These are phyloP conservation scores for Pinna nobilis DNA, from an alignment of 1,140 invertebrate species.

Conservation along the genomic window DNA sequence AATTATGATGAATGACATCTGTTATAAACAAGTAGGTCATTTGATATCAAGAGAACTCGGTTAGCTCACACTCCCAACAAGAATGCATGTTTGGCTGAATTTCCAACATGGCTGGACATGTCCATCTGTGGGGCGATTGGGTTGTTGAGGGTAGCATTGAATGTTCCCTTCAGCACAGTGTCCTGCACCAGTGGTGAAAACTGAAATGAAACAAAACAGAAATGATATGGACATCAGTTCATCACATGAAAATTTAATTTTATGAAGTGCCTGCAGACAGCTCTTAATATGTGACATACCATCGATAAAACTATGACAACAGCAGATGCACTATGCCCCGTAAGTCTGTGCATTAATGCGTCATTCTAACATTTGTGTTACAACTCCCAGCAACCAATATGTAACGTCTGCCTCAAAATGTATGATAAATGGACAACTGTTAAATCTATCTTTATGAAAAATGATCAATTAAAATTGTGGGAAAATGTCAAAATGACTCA, in stretches of 20 bases:
- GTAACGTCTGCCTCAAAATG: too few relatives aligned
- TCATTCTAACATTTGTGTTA: neutral
- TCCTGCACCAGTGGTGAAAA: conserved; percentile 73
- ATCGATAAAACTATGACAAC: neutral
- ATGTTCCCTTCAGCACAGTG: conserved; percentile 72
- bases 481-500: too few relatives aligned
- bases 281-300: neutral
- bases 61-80: conserved; percentile 66
- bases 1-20: too few relatives aligned
- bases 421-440: too few relatives aligned
- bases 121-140: conserved; percentile 65
- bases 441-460: too few relatives aligned
- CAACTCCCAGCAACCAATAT: neutral
- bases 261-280: neutral
- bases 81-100: conserved; percentile 69
- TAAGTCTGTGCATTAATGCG: neutral
- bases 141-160: conserved; percentile 74
- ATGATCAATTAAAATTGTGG: too few relatives aligned
- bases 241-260: neutral
- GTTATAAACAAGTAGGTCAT: too few relatives aligned
- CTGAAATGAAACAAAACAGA: conserved; percentile 57
- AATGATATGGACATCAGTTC: neutral
- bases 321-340: neutral
- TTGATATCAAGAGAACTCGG: too few relatives aligned
- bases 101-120: conserved; percentile 44